Conservation (phyloP, 1,140 invertebrate genomes). For the Lordiphosa mommai region DNA sequence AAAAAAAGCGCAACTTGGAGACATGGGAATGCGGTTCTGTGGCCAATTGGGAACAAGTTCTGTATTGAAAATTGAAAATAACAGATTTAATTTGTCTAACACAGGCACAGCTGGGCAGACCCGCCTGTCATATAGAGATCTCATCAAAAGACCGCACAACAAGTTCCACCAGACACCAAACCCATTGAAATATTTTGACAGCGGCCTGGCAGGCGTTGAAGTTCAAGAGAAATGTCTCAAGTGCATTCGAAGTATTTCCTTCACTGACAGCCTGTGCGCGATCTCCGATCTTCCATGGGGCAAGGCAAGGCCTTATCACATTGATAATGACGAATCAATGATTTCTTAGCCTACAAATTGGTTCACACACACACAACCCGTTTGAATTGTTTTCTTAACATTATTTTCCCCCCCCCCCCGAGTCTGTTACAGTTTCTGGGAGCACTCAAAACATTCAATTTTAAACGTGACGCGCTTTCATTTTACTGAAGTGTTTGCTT, state of each 20-base stretch:
- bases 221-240: slow-evolving; percentile 77
- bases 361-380: slow-evolving; percentile 41
- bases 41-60: slow-evolving; percentile 62
- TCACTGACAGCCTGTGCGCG: slow-evolving; percentile 55
- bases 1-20: slow-evolving; percentile 8
- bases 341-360: slow-evolving; percentile 33
- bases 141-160: slow-evolving; percentile 74
- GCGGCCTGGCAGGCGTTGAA: slow-evolving; percentile 71
- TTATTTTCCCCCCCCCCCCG: slow-evolving; percentile 34
- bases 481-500: slow-evolving; percentile 60
- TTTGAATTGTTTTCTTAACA: slow-evolving; percentile 58
- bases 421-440: slow-evolving; percentile 27
- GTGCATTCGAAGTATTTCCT: slow-evolving; percentile 70
- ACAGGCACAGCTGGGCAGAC: slow-evolving; percentile 35
- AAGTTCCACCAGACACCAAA: slow-evolving; percentile 29
- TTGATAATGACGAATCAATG: slow-evolving; percentile 58
- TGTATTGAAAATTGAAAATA: slow-evolving; percentile 59
- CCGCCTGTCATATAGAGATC: slow-evolving; percentile 71
- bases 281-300: slow-evolving; percentile 14
- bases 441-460: slow-evolving; percentile 42
- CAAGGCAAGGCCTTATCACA: slow-evolving; percentile 55
- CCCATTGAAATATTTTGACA: slow-evolving; percentile 75
- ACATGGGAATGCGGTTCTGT: slow-evolving; percentile 68
- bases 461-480: slow-evolving; percentile 57
- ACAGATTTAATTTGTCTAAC: slow-evolving; percentile 75